Evolutionary conservation across 2,888 invertebrate genomes (phyloP).

Genomic region (Mesorhabditis spiculigera): DNA sequence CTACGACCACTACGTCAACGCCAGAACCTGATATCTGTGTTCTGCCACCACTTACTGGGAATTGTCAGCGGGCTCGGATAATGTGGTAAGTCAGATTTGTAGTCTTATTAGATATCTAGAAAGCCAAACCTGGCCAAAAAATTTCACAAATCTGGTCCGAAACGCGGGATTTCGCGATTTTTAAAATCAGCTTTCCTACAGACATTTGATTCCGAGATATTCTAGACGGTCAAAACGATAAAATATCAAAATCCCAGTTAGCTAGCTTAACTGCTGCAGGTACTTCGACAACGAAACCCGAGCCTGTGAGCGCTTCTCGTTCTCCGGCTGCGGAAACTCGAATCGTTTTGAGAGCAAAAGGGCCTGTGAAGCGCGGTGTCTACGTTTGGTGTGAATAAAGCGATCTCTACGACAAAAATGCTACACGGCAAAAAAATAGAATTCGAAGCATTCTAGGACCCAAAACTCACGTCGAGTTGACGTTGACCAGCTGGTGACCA

Average conservation of each 20-base stretch:
- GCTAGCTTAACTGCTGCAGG: slow-evolving; percentile 16
- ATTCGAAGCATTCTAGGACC: not conserved
- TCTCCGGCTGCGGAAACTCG: slow-evolving; percentile 39
- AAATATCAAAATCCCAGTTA: too few species aligned
- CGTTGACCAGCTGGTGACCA: slow-evolving; percentile 31
- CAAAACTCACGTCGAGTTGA: slow-evolving; percentile 31
- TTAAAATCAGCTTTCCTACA: too few species aligned
- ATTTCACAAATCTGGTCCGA: too few species aligned
- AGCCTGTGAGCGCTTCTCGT: slow-evolving; percentile 39
- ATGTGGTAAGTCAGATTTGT: slow-evolving; percentile 29
- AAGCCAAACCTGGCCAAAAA: too few species aligned
- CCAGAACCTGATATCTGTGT: slow-evolving; percentile 8
- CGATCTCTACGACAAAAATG: not conserved
- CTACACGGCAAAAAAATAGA: too few species aligned
- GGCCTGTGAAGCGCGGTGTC: slow-evolving; percentile 23
- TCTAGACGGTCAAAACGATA: too few species aligned
- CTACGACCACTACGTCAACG: slow-evolving; percentile 19
- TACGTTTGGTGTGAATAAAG: too few species aligned
- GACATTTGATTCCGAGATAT: too few species aligned
- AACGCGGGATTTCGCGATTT: too few species aligned
- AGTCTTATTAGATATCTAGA: not conserved
- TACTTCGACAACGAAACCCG: slow-evolving; percentile 35
- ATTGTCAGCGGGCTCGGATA: slow-evolving; percentile 32
- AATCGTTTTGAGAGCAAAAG: slow-evolving; percentile 36
- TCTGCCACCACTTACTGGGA: slow-evolving; percentile 37